These are phyloP conservation scores for Orientallactaga bullata DNA, from an alignment of 2,113 vertebrate genomes.

Conservation along the genomic window DNA sequence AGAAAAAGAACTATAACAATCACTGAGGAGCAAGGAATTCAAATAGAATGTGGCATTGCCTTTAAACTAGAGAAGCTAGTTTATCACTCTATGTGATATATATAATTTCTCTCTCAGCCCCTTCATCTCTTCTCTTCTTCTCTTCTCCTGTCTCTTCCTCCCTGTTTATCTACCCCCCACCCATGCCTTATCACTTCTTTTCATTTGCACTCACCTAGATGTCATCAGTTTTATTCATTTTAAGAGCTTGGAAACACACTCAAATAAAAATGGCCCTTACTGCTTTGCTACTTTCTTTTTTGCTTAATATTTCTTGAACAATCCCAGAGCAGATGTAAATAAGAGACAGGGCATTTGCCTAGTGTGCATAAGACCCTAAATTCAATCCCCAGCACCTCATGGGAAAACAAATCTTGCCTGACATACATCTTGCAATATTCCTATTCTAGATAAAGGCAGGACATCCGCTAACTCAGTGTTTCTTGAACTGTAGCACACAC, in stretches of 20 bases:
- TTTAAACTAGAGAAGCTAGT: slow-evolving; percentile 11
- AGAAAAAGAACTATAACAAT: slow-evolving; percentile 46
- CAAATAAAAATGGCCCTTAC: neutral
- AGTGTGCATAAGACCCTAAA: neutral
- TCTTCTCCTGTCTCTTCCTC: neutral
- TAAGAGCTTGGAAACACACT: neutral
- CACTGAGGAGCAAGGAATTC: slow-evolving; percentile 6
- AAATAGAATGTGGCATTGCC: slow-evolving; percentile 27
- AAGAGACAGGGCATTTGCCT: neutral
- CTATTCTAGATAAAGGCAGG: neutral
- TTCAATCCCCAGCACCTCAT: neutral
- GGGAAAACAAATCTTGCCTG: neutral
- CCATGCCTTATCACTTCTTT: neutral
- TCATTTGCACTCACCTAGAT: neutral
- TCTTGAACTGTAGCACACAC: neutral
- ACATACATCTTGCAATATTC: neutral
- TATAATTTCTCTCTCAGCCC: neutral
- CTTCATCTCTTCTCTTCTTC: neutral
- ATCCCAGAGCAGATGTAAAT: neutral
- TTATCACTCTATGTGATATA: neutral
- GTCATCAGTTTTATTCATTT: neutral
- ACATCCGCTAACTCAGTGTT: neutral
- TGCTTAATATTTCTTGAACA: neutral
- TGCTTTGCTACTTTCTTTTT: slow-evolving; percentile 17
- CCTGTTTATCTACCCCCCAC: neutral